Base-by-base conservation (phyloP, 2,113 vertebrate genomes). In the Pomatostomus ruficeps region DNA sequence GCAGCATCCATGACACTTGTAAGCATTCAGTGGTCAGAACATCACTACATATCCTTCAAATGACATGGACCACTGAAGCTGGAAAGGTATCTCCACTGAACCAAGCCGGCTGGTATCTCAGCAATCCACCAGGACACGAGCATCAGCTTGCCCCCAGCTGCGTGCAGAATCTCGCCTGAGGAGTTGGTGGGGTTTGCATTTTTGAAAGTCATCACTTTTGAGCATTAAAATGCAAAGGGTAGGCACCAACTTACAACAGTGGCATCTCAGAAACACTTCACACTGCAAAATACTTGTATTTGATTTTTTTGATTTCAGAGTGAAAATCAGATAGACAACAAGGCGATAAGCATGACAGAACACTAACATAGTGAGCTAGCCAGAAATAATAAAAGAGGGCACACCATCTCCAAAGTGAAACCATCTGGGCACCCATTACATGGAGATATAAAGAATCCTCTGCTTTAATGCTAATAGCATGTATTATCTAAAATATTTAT, bases 11-110 rank as follows among this genome's bases (percentile, higher is more conserved):
- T 97, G 97, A 97, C 97, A 98, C 98, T 98, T 98, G 98, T 97
- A 98, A 97, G 97, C 96, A 97, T 96, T 97, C 96, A 97, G 94
- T 96, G 98, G 97, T 98, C 96, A 98, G 97, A 97, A 98, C 96
- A 94, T 92, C 94, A 97, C 96, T 96, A 98, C 97, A 97, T 96
- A 97, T 93, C 97, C 98, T 97, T 97, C 97, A 97, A 98, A 98
- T 98, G 98, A 98, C 76, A 97, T 94, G 97, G 97, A 95, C 96
- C 97, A 98, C 92, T 98, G 98, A 97, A 98, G 97, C 98, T 97
- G 97, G 97, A 94, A 89, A 97, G 95, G 95, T 97, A 95, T 96
- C 90, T 58, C 83, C 97, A 95, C 52, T 72, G 96, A 98, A 96
- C 95, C 97, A 95, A 95, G 93, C 95, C 73, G 61, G 89, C 94